Evolutionary conservation across 2,888 invertebrate species (phyloP).

Genomic region (Erebia epiphron): DNA sequence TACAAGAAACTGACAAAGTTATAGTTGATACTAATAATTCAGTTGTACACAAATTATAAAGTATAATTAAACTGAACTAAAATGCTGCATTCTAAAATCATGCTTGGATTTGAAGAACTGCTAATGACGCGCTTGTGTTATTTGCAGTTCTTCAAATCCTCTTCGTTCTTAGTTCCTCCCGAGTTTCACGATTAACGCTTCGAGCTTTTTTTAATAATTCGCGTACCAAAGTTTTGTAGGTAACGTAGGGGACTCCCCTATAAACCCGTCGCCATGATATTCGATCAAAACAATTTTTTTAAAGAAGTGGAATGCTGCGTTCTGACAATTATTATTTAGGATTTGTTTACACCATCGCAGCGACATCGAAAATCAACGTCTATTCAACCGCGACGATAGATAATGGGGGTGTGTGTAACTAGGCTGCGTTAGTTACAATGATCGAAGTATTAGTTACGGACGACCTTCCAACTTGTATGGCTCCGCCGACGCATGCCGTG

Average conservation of each 20-base stretch:
- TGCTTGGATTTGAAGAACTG: too few species aligned
- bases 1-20: too few species aligned
- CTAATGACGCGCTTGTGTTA: background rate
- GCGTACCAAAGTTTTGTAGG: too few species aligned
- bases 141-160: background rate
- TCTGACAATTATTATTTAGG: background rate
- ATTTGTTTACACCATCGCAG: background rate
- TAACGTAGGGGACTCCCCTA: too few species aligned
- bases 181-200: background rate
- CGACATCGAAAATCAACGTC: background rate
- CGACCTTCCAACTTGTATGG: constrained; percentile 65
- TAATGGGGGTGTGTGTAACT: constrained; percentile 53
- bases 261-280: too few species aligned
- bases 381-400: constrained; percentile 19
- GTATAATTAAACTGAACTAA: too few species aligned
- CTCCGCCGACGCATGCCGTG: constrained; percentile 56
- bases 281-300: too few species aligned
- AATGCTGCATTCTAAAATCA: background rate
- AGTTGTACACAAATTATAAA: too few species aligned
- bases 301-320: background rate
- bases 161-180: too few species aligned
- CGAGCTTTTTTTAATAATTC: background rate
- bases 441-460: constrained; percentile 55
- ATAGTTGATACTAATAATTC: too few species aligned
- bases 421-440: constrained; percentile 51